Evolutionary conservation across 2,888 invertebrate genomes (phyloP), one percentile per base, ranked within the genome.

Genomic region (Nesidiocoris tenuis): DNA sequence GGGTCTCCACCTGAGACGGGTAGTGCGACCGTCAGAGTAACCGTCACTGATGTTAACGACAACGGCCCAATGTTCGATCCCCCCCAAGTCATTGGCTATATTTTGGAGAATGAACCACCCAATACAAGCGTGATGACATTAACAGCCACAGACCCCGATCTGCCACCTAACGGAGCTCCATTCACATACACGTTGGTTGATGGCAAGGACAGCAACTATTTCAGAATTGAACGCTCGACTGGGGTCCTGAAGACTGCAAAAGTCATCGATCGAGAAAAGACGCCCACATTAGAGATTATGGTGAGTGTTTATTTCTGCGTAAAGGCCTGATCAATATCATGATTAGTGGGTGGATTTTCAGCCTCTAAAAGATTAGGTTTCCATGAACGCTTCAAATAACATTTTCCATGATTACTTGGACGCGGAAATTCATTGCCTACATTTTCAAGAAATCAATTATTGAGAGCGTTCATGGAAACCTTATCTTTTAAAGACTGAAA

Each of bases 1-100:
- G 96, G 96, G 0, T 83, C 88, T 12, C 96, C 96, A 1, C 94
- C 95, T 1, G 94, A 95, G 85, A 96, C 95, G 63, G 96, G 95
- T n/a, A 94, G 93, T 0, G 88, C 95, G 0, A 89, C 90, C 0
- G 92, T 97, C 0, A 90, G 89, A 82, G 90, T 97, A 71, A 87
- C 89, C 22, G 83, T 97, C 0, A 87, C 88, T 7, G 96, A 97
- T 83, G 88, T 95, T n/a, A 97, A 97, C 82, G 96, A 97, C 82
- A 96, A 96, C 82, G 94, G 94, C 0, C 97, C 96, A 0, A 85
- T 89, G 54, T 94, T 97, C 82, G 90, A 91, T 79, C 86, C 90
- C 0, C 85, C 87, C 0, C 89, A 88, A 79, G 87, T 91, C 19
- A 84, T 90, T 59, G 96, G 94, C 0, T 89, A 90, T 79, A 90